Base-by-base conservation (phyloP, 1,140 invertebrate species). In the Formica exsecta region DNA sequence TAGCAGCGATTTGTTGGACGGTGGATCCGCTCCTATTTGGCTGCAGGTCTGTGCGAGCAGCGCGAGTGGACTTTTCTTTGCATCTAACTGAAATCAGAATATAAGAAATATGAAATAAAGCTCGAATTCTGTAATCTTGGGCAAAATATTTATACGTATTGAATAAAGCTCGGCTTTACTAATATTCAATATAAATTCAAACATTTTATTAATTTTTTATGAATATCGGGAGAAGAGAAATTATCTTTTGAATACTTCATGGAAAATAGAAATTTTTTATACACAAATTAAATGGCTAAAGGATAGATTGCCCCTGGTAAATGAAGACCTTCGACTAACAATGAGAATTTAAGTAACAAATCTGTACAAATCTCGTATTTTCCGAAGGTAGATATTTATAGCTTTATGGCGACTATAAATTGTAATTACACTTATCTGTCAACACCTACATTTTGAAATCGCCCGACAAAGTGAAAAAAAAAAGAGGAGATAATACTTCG, bases 11-110 rank as follows among this genome's bases (percentile, higher is more conserved):
- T 96, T 96, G 94, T 96, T 95, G 95, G 97, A 95, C 92, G 97
- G 95, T 92, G 97, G 94, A 94, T 99, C 98, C 19, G 98, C 97
- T 80, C 98, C 98, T 92, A 99, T 99, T 94, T 98, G 98, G 93
- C 98, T 98, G 96, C 98, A 99, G 59, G 98, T 99, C 95, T 99
- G 98, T 36, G 98, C 98, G 87, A 99, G 95, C 38, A 99, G 95
- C 38, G 98, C 98, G 93, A 99, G 96, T 16, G 98, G 98, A 95
- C 98, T 99, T 95, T 99, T 99, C 96, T 99, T 99, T 73, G 98
- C 98, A 95, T 99, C 98, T 96, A 99, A 96, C 98, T 99, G 97
- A 81, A 97, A 97, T 94, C 41, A 57, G 61, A 88, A 77, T 57
- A 32, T 1, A 11, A n/a, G n/a, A 32, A 32, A 51, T 36, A 36